Percentiles rank a stretch among this genome's conserved stretches.
phyloP scores from a whole-genome alignment of 2,888 invertebrate genomes.

The Cacoxenus indagator region DNA sequence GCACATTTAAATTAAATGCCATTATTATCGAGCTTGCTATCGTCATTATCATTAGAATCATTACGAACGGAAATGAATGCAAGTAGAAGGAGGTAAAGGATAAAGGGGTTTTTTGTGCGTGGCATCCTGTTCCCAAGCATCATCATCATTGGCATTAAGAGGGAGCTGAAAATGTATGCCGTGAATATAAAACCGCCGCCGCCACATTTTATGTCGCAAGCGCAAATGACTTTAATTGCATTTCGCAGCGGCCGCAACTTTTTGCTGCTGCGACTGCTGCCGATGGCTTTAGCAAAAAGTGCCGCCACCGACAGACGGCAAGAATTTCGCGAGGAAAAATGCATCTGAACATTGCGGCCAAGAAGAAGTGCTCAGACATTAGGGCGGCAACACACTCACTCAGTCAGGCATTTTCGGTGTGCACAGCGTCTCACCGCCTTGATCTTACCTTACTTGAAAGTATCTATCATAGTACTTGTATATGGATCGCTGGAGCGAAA shows the following conservation, averaged over 20 bases:
- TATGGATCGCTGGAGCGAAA: too few relatives aligned
- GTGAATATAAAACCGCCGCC: slow-evolving; percentile 54
- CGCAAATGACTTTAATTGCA: slow-evolving; percentile 68
- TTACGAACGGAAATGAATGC: slow-evolving; percentile 64
- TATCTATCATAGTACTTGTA: not conserved
- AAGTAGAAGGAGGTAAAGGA: slow-evolving; percentile 56
- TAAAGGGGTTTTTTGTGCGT: slow-evolving; percentile 24
- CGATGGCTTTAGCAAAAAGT: not conserved
- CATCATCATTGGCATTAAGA: slow-evolving; percentile 46
- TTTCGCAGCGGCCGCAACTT: slow-evolving; percentile 44
- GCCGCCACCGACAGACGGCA: not conserved
- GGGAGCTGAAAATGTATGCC: slow-evolving; percentile 50
- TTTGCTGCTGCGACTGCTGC: slow-evolving; percentile 19
- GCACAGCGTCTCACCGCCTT: not conserved
- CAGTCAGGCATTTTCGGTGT: not conserved
- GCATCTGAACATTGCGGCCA: not conserved
- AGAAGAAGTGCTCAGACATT: not conserved
- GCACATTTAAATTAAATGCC: too few relatives aligned
- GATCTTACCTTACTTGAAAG: not conserved
- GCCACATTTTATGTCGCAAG: slow-evolving; percentile 63
- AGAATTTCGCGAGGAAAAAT: not conserved
- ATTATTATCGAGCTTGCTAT: slow-evolving; percentile 46
- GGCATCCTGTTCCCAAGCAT: slow-evolving; percentile 51
- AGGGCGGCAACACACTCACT: not conserved
- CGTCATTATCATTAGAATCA: slow-evolving; percentile 65